Evolutionary conservation across 2,888 invertebrate species (phyloP), one percentile per base, ranked within the genome.

Genomic region (Antitype chi): DNA sequence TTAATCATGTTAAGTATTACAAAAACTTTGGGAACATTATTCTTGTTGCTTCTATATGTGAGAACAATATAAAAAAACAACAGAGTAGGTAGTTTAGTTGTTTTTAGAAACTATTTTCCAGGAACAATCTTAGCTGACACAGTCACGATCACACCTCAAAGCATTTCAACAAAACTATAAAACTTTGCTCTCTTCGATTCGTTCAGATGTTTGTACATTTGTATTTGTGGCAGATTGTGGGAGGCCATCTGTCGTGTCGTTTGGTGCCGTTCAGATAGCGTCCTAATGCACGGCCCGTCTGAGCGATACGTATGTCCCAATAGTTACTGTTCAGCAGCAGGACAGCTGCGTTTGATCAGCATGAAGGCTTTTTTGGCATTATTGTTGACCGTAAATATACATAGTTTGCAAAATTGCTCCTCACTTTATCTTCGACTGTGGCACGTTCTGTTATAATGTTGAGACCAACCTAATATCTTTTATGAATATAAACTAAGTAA

Each of bases 151-250:
- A 52, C 20, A 47, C 23, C 23, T 47, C 43, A 6, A 25, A 25
- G 57, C 7, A 17, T 25, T 17, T 57, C 17, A 17, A 49, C 32
- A 49, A 49, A 70, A 64, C 32, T 13, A 47, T 70, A 70, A 78
- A 78, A 66, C 49, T 11, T 62, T 49, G 28, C 13, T 49, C 32
- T 20, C n/a, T 32, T 49, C 8, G 38, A n/a, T 66, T 25, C 17
- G 59, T 80, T 69, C 53, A 20, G 68, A 28, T 64, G 77, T 69
- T 49, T 52, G 38, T 9, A 55, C 55, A 69, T 79, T 78, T 77
- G 25, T 67, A 53, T 79, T 52, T 53, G 55, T 52, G 32, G 38
- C 49, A 43, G 60, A 72, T 69, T 66, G 60, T n/a, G 63, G 57
- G 60, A 52, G 28, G 55, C 32, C 67, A 74, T 66, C 70, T 32